These are phyloP conservation scores for Diarsia brunnea DNA, from an alignment of 2,888 invertebrate genomes.

Conservation along the genomic window DNA sequence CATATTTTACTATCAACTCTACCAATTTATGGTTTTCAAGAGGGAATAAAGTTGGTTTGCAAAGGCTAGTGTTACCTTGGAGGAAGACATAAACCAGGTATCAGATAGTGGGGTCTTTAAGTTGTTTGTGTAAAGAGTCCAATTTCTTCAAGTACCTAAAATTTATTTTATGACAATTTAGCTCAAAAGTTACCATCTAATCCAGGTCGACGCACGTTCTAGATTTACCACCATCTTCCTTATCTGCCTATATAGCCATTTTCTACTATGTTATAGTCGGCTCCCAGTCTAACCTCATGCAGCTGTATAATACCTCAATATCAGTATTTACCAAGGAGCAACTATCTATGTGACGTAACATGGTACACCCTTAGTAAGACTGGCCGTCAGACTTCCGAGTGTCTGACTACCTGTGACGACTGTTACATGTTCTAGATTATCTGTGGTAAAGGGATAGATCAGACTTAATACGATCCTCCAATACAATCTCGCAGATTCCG, in stretches of 20 bases:
- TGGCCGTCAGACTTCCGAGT: not conserved
- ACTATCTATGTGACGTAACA: not conserved
- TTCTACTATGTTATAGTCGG: not conserved
- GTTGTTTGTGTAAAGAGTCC: slow-evolving; percentile 15
- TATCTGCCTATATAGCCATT: no score
- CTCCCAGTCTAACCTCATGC: not conserved
- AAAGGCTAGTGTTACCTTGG: slow-evolving; percentile 42
- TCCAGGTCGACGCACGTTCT: not conserved
- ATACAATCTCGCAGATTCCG: not conserved
- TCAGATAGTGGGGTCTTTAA: slow-evolving; percentile 1
- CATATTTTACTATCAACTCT: slow-evolving; percentile 63
- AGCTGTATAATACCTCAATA: not conserved
- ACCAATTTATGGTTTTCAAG: slow-evolving; percentile 45
- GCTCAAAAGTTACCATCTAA: not conserved
- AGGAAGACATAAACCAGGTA: slow-evolving; percentile 44
- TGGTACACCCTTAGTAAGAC: not conserved
- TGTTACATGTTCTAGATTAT: not conserved
- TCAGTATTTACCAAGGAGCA: not conserved
- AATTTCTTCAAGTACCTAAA: slow-evolving; percentile 20
- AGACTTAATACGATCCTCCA: not conserved
- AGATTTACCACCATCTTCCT: not conserved
- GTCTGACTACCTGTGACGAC: not conserved
- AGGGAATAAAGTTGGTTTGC: slow-evolving; percentile 44
- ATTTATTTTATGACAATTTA: no score
- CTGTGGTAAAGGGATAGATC: not conserved